Conservation (phyloP, 2,888 invertebrate genomes). For the Andrena minutula region DNA sequence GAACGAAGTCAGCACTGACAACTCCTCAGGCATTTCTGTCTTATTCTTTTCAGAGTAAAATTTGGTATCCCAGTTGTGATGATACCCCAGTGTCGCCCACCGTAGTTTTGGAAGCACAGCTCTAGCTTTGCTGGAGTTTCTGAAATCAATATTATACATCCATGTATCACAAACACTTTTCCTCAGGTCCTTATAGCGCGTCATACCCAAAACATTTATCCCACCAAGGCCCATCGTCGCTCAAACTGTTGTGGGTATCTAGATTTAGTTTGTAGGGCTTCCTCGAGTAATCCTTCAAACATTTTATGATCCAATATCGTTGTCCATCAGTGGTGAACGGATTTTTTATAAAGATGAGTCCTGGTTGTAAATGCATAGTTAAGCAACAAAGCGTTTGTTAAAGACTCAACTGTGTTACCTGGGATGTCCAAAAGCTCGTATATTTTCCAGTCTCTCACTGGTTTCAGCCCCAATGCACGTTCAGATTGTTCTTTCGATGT, state of each 20-base stretch:
- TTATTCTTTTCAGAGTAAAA: conserved; percentile 90
- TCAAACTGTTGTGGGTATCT: conserved; percentile 86
- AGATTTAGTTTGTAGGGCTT: conserved; percentile 91
- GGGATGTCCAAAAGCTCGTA: conserved; percentile 88
- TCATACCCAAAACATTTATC: conserved; percentile 86
- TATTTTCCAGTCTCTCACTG: conserved; percentile 87
- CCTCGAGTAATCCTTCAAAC: conserved; percentile 91
- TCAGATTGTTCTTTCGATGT: conserved; percentile 38
- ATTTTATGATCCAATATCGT: conserved; percentile 93
- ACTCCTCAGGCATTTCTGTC: conserved; percentile 90
- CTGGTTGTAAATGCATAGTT: conserved; percentile 78
- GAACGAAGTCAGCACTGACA: conserved; percentile 88
- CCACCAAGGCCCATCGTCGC: conserved; percentile 88
- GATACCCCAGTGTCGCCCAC: conserved; percentile 98
- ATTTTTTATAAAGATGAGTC: conserved; percentile 93
- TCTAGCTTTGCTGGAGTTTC: conserved; percentile 64
- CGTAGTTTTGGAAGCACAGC: conserved; percentile 88
- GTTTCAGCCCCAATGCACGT: conserved; percentile 84
- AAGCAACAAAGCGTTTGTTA: neutral
- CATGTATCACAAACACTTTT: neutral
- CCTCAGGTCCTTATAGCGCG: neutral
- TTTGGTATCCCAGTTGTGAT: conserved; percentile 99
- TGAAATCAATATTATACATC: conserved; percentile 45
- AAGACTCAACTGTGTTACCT: conserved; percentile 83
- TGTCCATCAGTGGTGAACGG: conserved; percentile 93